phyloP scores from a whole-genome alignment of 2,888 invertebrate species.

The Platypus cylindrus region DNA sequence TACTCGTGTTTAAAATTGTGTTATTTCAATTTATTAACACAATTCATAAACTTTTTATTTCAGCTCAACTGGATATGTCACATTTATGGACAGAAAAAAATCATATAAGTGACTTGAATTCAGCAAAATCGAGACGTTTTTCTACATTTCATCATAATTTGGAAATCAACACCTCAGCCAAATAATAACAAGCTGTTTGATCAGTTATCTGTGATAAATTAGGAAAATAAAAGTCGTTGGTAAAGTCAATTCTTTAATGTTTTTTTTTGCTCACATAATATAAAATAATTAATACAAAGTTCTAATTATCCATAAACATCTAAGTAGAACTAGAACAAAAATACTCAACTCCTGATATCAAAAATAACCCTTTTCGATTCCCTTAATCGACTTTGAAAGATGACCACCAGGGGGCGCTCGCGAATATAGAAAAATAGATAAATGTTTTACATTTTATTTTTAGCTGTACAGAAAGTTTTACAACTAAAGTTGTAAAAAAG shows the following conservation, averaged over 20 bases:
- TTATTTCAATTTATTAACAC: too few relatives aligned
- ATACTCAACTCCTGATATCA: too few relatives aligned
- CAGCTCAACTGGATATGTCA: slow-evolving; percentile 23
- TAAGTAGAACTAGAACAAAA: too few relatives aligned
- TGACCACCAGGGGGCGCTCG: too few relatives aligned
- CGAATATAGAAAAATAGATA: too few relatives aligned
- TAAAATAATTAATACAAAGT: not conserved
- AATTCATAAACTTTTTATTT: slow-evolving; percentile 10
- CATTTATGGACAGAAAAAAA: slow-evolving; percentile 25
- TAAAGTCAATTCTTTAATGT: not conserved
- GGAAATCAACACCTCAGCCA: slow-evolving; percentile 7
- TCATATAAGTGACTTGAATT: slow-evolving; percentile 21
- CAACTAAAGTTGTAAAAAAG: too few relatives aligned
- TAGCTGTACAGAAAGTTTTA: too few relatives aligned
- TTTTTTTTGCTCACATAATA: slow-evolving; percentile 1
- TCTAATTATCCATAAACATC: too few relatives aligned
- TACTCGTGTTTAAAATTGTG: too few relatives aligned
- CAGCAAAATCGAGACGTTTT: slow-evolving; percentile 22
- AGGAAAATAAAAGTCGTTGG: not conserved
- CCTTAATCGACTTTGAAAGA: too few relatives aligned
- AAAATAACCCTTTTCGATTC: too few relatives aligned
- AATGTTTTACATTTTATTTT: too few relatives aligned
- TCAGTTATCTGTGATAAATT: slow-evolving; percentile 3
- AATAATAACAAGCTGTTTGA: slow-evolving; percentile 4
- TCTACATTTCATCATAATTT: slow-evolving; percentile 3